Evolutionary conservation across 2,888 invertebrate species (phyloP), one percentile per base, ranked within the genome.

Genomic region (Drosophila kuntzei): DNA sequence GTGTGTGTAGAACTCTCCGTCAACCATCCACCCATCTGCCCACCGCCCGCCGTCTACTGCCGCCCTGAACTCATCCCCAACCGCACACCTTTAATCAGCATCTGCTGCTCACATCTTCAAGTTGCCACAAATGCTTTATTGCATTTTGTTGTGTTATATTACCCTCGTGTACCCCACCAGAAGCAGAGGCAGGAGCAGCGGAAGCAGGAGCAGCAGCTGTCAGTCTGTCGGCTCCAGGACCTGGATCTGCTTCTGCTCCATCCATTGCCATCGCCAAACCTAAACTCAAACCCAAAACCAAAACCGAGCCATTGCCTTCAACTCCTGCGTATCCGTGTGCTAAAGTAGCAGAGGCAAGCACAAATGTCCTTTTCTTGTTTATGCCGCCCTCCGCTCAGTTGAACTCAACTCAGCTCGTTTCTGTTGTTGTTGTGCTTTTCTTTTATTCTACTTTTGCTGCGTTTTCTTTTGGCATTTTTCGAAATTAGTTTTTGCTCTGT

Each of bases 81-180:
- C 81, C 88, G 71, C 88, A 86, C 81, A 83, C 89, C 88, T 89
- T 89, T 87, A 89, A 88, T 89, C 89, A 87, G 86, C 88, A 89
- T 89, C 88, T 89, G 88, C 86, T 89, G 80, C 78, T 87, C 80
- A 78, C 89, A 87, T 89, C 89, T 89, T 89, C 86, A 81, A 88
- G 85, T 89, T 89, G 86, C 88, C 89, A 86, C 89, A 89, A 86
- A 89, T 89, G 88, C 87, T 89, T 89, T 89, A 89, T 89, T 89
- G 86, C 88, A 79, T 86, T 89, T 89, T 89, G 89, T 89, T 89
- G 81, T 86, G 87, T 81, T 89, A 82, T 87, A 89, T 87, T 87
- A 87, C 87, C 85, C 82, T 76, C 68, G 80, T 76, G 80, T 80
- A 71, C 75, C 81, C 77, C 25, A 39, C n/a, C 37, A n/a, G 34